Evolutionary conservation across 2,888 invertebrate species (phyloP), one percentile per base, ranked within the genome.

Genomic region (Plagodis dolabraria): DNA sequence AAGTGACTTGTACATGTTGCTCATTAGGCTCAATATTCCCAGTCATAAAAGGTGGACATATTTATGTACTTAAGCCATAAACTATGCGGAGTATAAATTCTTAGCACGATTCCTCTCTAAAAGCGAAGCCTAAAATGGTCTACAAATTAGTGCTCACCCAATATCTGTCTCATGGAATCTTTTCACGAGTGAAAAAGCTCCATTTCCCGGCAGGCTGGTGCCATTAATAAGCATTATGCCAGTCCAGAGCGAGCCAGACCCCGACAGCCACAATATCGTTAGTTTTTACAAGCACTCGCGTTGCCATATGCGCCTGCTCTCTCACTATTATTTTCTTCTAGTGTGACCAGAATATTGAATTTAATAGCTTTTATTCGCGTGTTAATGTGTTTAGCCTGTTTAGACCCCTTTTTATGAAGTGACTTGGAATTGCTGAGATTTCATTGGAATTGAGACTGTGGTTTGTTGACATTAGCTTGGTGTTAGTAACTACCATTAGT

Each of bases 261-360:
- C 40, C 40, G 62, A 58, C 66, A 62, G 61, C 58, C 59, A 58
- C 60, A 60, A 48, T 47, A 55, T 46, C 66, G 68, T 70, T 68
- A 68, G 68, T 63, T 70, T 70, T 70, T 70, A 70, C 63, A 63
- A 49, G 61, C 52, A 47, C 59, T 59, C 54, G 59, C 58, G 47
- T 60, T 53, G 53, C 59, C 69, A 63, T 64, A 59, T 69, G 69
- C 40, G 62, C 53, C 48, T 45, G 6, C 38, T 22, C 44, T 33
- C 12, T 43, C 51, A 60, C 51, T 55, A 55, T 55, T 55, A 55
- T 48, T 59, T 36, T 60, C 60, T 52, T 47, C 47, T 36, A 48
- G 43, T 52, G 55, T 33, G 53, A 42, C 33, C 36, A 49, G 56
- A 61, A 61, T 61, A 61, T 61, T 61, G 60, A 61, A 61, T 61